Evolutionary conservation across 2,888 invertebrate genomes (phyloP).

Genomic region (Drosophila longiperda): DNA sequence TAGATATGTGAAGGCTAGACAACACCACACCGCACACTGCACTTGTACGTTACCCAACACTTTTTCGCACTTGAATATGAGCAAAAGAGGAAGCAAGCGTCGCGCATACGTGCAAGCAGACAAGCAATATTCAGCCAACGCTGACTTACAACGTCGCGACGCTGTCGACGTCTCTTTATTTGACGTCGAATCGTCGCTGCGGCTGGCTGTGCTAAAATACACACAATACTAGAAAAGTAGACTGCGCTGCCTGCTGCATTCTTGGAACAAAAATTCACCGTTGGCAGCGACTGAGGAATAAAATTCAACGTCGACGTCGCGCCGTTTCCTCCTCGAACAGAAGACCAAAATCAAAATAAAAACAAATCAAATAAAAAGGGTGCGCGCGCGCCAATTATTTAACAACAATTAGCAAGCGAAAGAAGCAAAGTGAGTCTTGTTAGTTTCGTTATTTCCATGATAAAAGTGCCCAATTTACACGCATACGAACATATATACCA

Average conservation of each 20-base stretch:
- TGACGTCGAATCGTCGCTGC: slow-evolving; percentile 64
- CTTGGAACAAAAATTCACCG: slow-evolving; percentile 74
- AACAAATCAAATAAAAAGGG: slow-evolving; percentile 71
- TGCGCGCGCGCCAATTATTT: slow-evolving; percentile 80
- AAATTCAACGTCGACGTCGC: slow-evolving; percentile 80
- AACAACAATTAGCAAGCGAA: slow-evolving; percentile 75
- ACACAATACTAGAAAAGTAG: slow-evolving; percentile 61
- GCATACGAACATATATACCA: slow-evolving; percentile 5
- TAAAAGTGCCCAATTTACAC: slow-evolving; percentile 49
- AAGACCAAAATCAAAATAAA: slow-evolving; percentile 77
- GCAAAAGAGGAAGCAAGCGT: slow-evolving; percentile 60
- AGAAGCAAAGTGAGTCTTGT: slow-evolving; percentile 78
- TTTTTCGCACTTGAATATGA: slow-evolving; percentile 43
- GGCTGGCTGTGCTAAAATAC: slow-evolving; percentile 64
- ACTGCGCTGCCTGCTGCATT: slow-evolving; percentile 65
- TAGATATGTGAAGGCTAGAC: not conserved
- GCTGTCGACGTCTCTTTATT: slow-evolving; percentile 70
- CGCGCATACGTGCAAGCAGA: slow-evolving; percentile 40
- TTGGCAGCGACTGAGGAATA: slow-evolving; percentile 79
- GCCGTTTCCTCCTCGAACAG: slow-evolving; percentile 73
- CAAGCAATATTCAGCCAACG: slow-evolving; percentile 54
- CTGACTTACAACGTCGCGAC: slow-evolving; percentile 62
- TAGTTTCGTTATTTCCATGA: slow-evolving; percentile 24
- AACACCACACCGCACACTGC: slow-evolving; percentile 19
- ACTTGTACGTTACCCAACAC: slow-evolving; percentile 34